Conservation (phyloP, 2,888 invertebrate species). For the Lepidonotus clava region DNA sequence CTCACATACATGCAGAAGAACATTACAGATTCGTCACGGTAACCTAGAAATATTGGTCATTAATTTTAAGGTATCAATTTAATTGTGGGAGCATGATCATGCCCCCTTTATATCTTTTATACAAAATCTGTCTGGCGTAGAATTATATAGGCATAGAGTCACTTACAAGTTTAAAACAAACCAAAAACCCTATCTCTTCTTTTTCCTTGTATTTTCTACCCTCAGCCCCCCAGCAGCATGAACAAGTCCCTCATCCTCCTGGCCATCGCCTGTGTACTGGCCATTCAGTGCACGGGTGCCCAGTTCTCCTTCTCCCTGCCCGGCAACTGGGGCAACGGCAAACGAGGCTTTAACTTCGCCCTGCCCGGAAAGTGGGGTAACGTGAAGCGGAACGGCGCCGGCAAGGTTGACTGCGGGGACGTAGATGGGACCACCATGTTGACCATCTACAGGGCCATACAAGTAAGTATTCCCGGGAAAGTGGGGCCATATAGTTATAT, state of each 20-base stretch:
- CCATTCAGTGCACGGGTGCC: neutral
- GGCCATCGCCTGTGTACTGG: neutral
- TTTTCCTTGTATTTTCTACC: neutral
- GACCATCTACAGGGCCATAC: constrained; percentile 31
- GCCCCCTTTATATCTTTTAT: no score
- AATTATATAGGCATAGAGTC: neutral
- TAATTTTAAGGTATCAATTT: no score
- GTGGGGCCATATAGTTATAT: no score
- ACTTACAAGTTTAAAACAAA: neutral
- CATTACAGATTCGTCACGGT: no score
- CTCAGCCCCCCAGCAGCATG: neutral
- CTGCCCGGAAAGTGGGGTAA: constrained; percentile 48
- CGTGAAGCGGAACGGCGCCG: constrained; percentile 5
- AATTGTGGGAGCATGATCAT: no score
- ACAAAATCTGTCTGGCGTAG: no score
- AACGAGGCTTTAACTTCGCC: constrained; percentile 45
- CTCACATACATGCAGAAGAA: no score
- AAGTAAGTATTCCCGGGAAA: constrained; percentile 30
- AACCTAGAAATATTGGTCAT: no score
- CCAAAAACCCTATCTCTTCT: neutral
- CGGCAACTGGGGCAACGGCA: constrained; percentile 43
- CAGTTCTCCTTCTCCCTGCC: constrained; percentile 47
- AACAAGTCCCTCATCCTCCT: neutral
- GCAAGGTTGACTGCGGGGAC: constrained; percentile 35
- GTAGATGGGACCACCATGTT: constrained; percentile 2